Conservation (phyloP, 2,113 vertebrate species). For the Hydrolagus affinis region DNA sequence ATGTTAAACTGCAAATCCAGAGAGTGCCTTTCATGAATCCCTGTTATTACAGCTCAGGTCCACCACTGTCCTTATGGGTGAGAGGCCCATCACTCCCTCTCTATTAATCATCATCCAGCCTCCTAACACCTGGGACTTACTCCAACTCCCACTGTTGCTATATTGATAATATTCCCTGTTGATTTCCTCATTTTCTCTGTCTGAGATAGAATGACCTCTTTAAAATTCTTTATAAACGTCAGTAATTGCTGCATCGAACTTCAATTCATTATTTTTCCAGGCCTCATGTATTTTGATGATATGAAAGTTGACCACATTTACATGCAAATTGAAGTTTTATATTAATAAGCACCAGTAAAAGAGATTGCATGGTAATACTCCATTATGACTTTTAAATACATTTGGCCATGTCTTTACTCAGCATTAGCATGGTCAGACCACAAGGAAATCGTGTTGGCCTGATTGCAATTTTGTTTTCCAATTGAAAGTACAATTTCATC, state of each 20-base stretch:
- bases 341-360: slow-evolving; percentile 91
- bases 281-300: slow-evolving; percentile 99
- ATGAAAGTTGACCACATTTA: slow-evolving; percentile 99
- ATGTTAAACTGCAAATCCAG: slow-evolving; percentile 57
- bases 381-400: slow-evolving; percentile 99
- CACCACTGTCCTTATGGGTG: slow-evolving; percentile 57
- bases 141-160: slow-evolving; percentile 64
- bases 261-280: slow-evolving; percentile 82
- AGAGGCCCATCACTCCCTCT: slow-evolving; percentile 54
- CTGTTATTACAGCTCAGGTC: slow-evolving; percentile 54
- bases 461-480: slow-evolving; percentile 99
- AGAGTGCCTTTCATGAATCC: slow-evolving; percentile 55
- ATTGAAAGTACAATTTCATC: slow-evolving; percentile 99
- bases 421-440: slow-evolving; percentile 88
- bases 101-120: slow-evolving; percentile 66
- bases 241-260: slow-evolving; percentile 87
- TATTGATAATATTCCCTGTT: slow-evolving; percentile 78
- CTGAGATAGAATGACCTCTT: slow-evolving; percentile 74
- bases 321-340: slow-evolving; percentile 99
- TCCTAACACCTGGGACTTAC: slow-evolving; percentile 66
- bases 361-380: slow-evolving; percentile 87
- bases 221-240: slow-evolving; percentile 89
- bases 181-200: slow-evolving; percentile 76
- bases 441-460: slow-evolving; percentile 90
- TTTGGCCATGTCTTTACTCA: slow-evolving; percentile 87